Conservation (phyloP, 2,797 vertebrate genomes). For the Remorina albescens region DNA sequence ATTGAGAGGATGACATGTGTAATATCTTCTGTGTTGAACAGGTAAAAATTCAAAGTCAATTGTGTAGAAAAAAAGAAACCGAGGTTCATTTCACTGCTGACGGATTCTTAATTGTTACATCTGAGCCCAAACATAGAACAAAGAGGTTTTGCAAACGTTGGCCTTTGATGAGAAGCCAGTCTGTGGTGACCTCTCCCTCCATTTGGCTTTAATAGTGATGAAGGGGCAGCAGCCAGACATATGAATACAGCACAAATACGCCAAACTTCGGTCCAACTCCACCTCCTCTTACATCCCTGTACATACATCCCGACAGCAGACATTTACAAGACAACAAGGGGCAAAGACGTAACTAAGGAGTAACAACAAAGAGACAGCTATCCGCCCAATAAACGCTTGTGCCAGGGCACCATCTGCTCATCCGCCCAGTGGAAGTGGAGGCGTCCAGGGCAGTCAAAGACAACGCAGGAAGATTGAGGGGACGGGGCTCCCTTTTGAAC, state of each 20-base stretch:
- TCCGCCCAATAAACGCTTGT: constrained; percentile 44
- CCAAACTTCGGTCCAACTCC: constrained; percentile 55
- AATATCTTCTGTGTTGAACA: background rate
- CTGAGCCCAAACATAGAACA: background rate
- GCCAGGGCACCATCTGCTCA: constrained; percentile 80
- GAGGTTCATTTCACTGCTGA: background rate
- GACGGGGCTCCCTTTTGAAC: constrained; percentile 61
- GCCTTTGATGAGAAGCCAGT: constrained; percentile 49
- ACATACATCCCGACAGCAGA: constrained; percentile 60
- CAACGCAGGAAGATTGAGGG: constrained; percentile 74
- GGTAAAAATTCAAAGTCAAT: background rate
- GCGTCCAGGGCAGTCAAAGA: constrained; percentile 72
- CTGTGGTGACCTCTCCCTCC: constrained; percentile 37
- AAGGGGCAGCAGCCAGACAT: constrained; percentile 50
- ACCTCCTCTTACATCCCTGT: constrained; percentile 55
- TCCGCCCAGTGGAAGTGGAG: constrained; percentile 69
- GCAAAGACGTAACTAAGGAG: constrained; percentile 59
- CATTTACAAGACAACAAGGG: constrained; percentile 52
- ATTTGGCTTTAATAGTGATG: constrained; percentile 53
- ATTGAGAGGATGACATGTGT: background rate
- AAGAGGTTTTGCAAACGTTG: constrained; percentile 14
- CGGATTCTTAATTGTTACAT: background rate
- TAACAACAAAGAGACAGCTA: constrained; percentile 67
- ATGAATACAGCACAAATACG: constrained; percentile 55
- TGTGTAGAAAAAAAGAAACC: background rate